Base-by-base conservation (phyloP, 1,140 invertebrate species). In the Patella vulgata region DNA sequence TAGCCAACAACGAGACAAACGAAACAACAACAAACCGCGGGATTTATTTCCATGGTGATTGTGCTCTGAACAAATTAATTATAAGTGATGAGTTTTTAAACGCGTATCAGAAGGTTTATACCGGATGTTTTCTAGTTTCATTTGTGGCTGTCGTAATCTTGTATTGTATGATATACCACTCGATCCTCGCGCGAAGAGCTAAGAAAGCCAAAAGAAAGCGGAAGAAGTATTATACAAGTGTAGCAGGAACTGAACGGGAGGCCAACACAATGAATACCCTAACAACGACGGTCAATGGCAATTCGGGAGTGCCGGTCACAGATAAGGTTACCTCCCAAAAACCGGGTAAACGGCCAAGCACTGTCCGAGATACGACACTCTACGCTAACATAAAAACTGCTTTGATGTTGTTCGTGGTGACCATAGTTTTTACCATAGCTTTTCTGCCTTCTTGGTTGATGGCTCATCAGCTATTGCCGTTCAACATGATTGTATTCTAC, bases 351-450 rank as follows among this genome's bases (percentile, higher is more conserved):
- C 54, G 64, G 2, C 46, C 42, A 1, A 59, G 53, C 12, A 61
- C 67, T 0, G 19, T 57, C 8, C 51, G 52, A 9, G 68, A 70
- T 44, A 59, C 59, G 21, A 65, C 64, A 30, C 23, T 66, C n/a
- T 59, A 61, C 48, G 79, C 79, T 11, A 82, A 82, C 51, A 74
- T 81, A n/a, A 82, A 81, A 67, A 81, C 79, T 28, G 81, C 81
- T 12, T 68, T 76, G 21, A 81, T 79, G 70, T 53, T 82, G 39
- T 81, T 80, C 47, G 74, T 82, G 28, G 81, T 82, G 0, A 75
- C 77, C 36, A 39, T 81, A 5, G 78, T 81, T 3, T 82, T 78
- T 57, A 76, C 81, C 12, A 14, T 81, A 21, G 72, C 81, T 21
- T 82, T 80, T 68, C 44, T 79, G 25, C 81, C 81, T 0, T 72